A percentile compares a stretch with the other conserved stretches of the same genome.
Conservation (phyloP, 2,113 vertebrate genomes). For the Rattus rattus region DNA sequence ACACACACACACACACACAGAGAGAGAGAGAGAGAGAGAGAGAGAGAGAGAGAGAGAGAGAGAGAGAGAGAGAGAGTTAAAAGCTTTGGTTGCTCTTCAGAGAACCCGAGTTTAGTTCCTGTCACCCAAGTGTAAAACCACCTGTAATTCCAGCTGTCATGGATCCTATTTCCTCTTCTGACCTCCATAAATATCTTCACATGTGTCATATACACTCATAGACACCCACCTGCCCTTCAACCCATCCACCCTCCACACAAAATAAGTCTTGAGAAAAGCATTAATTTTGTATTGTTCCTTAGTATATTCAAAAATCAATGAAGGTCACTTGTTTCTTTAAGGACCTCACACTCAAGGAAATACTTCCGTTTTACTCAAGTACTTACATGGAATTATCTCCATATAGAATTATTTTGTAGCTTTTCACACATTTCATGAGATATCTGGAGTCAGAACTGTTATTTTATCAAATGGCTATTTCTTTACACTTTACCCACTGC, state of each 20-base stretch:
- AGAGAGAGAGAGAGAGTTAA: not conserved
- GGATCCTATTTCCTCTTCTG: not conserved
- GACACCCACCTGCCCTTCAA: not conserved
- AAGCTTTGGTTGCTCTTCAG: not conserved
- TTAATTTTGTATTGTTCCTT: not conserved
- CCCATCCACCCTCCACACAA: not conserved
- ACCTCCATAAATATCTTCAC: not conserved
- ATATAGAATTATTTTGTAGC: conserved; percentile 19
- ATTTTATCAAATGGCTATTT: not conserved
- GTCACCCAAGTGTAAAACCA: not conserved
- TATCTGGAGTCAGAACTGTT: not conserved
- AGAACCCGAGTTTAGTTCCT: not conserved
- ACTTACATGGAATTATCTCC: not conserved
- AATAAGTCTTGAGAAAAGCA: not conserved
- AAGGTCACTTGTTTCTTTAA: not conserved
- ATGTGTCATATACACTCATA: not conserved
- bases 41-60: not conserved
- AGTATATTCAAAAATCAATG: not conserved
- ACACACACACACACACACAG: not conserved
- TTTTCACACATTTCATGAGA: conserved; percentile 6
- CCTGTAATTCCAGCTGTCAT: not conserved
- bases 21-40: no score
- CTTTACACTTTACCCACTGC: not conserved
- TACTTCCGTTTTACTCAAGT: not conserved
- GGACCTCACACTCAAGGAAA: conserved; percentile 37